Percentiles rank a stretch among this genome's conserved stretches.
phyloP scores from a whole-genome alignment of 2,888 invertebrate species.

The Protonemura montana region DNA sequence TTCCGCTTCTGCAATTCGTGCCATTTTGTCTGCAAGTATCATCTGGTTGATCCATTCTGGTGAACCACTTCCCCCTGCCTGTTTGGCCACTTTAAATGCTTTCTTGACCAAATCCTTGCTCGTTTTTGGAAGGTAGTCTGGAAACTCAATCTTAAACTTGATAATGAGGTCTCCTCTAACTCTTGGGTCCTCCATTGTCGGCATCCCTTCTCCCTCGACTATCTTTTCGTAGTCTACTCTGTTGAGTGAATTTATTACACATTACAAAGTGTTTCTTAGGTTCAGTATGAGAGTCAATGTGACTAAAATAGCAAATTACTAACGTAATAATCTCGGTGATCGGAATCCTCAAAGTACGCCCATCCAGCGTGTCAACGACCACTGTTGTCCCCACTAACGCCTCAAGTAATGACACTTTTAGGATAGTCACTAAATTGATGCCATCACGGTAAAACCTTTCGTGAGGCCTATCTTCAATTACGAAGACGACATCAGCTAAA shows the following conservation, averaged over 20 bases:
- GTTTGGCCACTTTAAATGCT: conserved; percentile 48
- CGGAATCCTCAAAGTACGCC: conserved; percentile 70
- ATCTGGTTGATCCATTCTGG: conserved; percentile 45
- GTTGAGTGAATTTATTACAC: conserved; percentile 50
- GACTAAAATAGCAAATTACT: conserved; percentile 50
- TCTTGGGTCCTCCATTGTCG: conserved; percentile 67
- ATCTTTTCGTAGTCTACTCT: conserved; percentile 73
- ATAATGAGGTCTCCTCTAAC: conserved; percentile 75
- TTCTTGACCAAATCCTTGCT: conserved; percentile 57
- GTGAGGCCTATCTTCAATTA: conserved; percentile 76
- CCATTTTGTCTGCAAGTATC: conserved; percentile 46
- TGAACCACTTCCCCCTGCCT: conserved; percentile 37
- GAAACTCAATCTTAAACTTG: conserved; percentile 69
- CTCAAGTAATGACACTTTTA: conserved; percentile 70
- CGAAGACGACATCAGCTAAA: conserved; percentile 76
- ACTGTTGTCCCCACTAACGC: conserved; percentile 75
- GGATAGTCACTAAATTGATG: conserved; percentile 71
- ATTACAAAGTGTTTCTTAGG: conserved; percentile 28
- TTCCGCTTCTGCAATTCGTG: conserved; percentile 40
- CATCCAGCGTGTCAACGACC: conserved; percentile 73
- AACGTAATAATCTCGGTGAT: conserved; percentile 75
- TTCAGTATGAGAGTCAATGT: background rate
- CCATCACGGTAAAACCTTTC: conserved; percentile 71
- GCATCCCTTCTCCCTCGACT: conserved; percentile 77
- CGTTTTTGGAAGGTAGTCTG: conserved; percentile 62